Evolutionary conservation across 2,113 vertebrate genomes (phyloP).

Genomic region (Scopus umbretta): DNA sequence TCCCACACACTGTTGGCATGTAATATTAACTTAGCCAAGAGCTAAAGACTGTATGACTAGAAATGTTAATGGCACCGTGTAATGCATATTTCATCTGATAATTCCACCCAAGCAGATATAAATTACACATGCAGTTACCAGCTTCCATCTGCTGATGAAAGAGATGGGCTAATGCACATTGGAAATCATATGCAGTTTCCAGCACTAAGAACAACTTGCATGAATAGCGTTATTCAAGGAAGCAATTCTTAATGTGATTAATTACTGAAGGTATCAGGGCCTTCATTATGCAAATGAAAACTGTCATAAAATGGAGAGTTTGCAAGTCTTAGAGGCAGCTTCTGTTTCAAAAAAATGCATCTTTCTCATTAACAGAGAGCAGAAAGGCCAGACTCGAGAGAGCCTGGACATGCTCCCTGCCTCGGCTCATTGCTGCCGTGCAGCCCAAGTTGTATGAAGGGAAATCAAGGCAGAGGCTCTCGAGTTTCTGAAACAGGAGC

Average conservation of each 20-base stretch:
- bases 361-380: not conserved
- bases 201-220: slow-evolving; percentile 35
- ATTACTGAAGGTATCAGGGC: slow-evolving; percentile 51
- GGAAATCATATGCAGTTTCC: slow-evolving; percentile 43
- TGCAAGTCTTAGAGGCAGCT: slow-evolving; percentile 12
- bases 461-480: not conserved
- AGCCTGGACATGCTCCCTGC: not conserved
- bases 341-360: slow-evolving; percentile 1
- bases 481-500: not conserved
- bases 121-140: slow-evolving; percentile 61
- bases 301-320: slow-evolving; percentile 39
- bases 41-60: slow-evolving; percentile 24
- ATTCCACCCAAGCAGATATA: slow-evolving; percentile 60
- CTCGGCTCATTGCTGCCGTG: not conserved
- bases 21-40: slow-evolving; percentile 5
- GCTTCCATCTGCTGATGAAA: slow-evolving; percentile 66
- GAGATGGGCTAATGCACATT: slow-evolving; percentile 28
- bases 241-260: slow-evolving; percentile 62
- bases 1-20: not conserved
- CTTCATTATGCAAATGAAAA: slow-evolving; percentile 62
- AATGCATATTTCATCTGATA: slow-evolving; percentile 62
- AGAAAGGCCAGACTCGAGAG: not conserved
- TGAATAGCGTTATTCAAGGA: slow-evolving; percentile 46
- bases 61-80: slow-evolving; percentile 4
- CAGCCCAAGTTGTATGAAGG: not conserved